Base-by-base conservation (phyloP, 2,888 invertebrate genomes). In the Rhimphoctona megacephalus region DNA sequence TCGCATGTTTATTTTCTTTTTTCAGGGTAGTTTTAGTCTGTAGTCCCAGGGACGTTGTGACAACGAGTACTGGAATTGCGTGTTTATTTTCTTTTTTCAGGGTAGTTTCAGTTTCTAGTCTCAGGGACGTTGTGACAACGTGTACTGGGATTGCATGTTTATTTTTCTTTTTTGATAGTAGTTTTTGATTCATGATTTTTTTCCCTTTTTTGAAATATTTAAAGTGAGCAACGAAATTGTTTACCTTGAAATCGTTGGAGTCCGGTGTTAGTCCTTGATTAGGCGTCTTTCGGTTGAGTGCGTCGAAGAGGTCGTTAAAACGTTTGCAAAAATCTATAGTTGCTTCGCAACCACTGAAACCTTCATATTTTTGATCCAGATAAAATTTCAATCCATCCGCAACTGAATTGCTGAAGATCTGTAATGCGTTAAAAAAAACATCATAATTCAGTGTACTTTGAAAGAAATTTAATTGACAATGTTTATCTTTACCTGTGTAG, bases 401-500 rank as follows among this genome's bases (percentile, higher is more conserved):
- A 57, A 85, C 85, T 7, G 85, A 85, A 43, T 87, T 85, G 54
- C 85, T 87, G 49, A 85, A 82, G 57, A 87, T 43, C 83, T 86
- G 36, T 49, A 77, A 36, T 9, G 43, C 9, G 11, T 25, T 25
- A 57, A 14, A 22, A 43, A 43, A 57, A 57, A 57, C 57, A 7
- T 25, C 0, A 25, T 54, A n/a, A 5, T 54, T 54, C 22, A 11
- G 54, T 22, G 8, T 57, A 14, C 57, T 11, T 25, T 5, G 7
- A 6, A 57, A 57, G 57, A 57, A 25, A 2, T 25, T 69, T 43
- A 14, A 36, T 66, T 43, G 6, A 52, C 46, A 76, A 7, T 33
- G 52, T 8, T 9, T 9, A 33, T 39, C 36, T n/a, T 43, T 81
- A 87, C 85, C 81, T 87, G 87, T 30, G 77, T 83, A 8, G 87